Evolutionary conservation across 2,797 vertebrate species (phyloP).

Genomic region (Argyrosomus regius): DNA sequence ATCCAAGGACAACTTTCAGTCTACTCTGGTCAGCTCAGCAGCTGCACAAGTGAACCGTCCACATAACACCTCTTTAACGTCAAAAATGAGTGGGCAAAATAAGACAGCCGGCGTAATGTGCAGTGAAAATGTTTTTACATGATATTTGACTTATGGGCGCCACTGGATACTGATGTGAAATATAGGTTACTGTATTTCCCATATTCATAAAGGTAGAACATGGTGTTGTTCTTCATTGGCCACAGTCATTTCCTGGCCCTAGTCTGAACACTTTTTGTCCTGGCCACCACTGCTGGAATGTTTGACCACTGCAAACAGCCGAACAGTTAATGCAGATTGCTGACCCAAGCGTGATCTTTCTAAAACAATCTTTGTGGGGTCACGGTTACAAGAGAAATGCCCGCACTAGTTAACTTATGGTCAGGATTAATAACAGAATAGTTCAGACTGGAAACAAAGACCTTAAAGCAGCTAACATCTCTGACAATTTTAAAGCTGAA

Average conservation of each 20-base stretch:
- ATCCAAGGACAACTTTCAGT: slow-evolving; percentile 77
- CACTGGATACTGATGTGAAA: slow-evolving; percentile 71
- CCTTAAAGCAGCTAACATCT: slow-evolving; percentile 10
- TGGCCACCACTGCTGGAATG: slow-evolving; percentile 56
- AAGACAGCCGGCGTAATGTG: slow-evolving; percentile 69
- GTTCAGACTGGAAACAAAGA: slow-evolving; percentile 2
- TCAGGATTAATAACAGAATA: slow-evolving; percentile 8
- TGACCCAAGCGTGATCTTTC: slow-evolving; percentile 59
- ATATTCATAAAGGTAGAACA: slow-evolving; percentile 58
- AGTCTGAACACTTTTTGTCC: slow-evolving; percentile 41
- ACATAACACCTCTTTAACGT: slow-evolving; percentile 79
- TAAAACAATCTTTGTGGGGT: slow-evolving; percentile 53
- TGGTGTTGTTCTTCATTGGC: slow-evolving; percentile 51
- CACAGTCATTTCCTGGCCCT: slow-evolving; percentile 58
- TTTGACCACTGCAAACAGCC: slow-evolving; percentile 68
- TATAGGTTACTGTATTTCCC: slow-evolving; percentile 55
- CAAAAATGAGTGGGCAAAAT: slow-evolving; percentile 65
- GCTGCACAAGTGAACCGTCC: slow-evolving; percentile 75
- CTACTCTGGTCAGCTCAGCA: slow-evolving; percentile 69
- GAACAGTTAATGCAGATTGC: slow-evolving; percentile 50
- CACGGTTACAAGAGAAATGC: slow-evolving; percentile 43
- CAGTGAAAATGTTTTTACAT: slow-evolving; percentile 69
- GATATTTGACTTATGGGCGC: slow-evolving; percentile 64
- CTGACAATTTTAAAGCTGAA: slow-evolving; percentile 9
- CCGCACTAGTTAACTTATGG: slow-evolving; percentile 20